A percentile compares a stretch with the other conserved stretches of the same genome.
Evolutionary conservation across 2,797 vertebrate species (phyloP).

Genomic region (Pygocentrus nattereri): DNA sequence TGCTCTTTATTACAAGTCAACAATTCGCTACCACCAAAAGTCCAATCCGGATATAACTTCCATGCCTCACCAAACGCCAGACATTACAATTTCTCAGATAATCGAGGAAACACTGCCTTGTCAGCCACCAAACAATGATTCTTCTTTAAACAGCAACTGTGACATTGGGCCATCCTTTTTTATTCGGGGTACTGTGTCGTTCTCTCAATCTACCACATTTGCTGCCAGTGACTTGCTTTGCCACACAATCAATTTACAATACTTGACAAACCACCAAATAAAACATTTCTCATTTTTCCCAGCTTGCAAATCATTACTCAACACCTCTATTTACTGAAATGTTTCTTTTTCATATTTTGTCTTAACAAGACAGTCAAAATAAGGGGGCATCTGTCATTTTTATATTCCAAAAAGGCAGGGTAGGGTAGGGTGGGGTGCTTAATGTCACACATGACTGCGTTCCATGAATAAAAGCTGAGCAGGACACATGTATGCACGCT

Average conservation of each 20-base stretch:
- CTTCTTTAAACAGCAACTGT: neutral
- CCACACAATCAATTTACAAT: no score
- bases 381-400: no score
- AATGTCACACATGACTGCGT: no score
- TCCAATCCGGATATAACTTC: neutral
- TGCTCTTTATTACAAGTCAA: neutral
- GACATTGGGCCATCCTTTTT: neutral
- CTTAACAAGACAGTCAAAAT: neutral
- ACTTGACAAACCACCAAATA: neutral
- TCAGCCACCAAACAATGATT: neutral
- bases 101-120: neutral
- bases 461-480: neutral
- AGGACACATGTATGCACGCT: neutral
- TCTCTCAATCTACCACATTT: neutral
- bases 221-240: neutral
- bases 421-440: no score
- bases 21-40: neutral
- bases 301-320: neutral
- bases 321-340: neutral
- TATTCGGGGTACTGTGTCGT: neutral
- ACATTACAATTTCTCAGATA: neutral
- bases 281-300: neutral
- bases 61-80: neutral
- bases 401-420: no score
- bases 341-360: neutral